Evolutionary conservation across 1,140 invertebrate species (phyloP).

Genomic region (Plectrocnemia conspersa): DNA sequence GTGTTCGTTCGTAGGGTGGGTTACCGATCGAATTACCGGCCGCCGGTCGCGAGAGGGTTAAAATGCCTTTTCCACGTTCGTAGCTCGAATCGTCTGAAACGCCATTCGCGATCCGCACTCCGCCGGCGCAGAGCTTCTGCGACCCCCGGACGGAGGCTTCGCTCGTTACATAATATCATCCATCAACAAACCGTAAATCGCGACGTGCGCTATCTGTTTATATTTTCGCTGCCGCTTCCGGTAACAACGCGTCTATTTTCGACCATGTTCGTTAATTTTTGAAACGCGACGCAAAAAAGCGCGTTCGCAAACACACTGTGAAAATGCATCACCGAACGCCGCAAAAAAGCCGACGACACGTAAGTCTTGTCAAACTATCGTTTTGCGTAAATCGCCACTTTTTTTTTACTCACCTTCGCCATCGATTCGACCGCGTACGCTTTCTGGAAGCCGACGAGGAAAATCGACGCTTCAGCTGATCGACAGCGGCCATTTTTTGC

Average conservation of each 20-base stretch:
- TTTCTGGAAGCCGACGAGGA: no score
- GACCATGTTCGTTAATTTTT: background rate
- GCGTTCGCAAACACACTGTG: background rate
- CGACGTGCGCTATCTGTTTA: background rate
- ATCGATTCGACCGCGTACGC: no score
- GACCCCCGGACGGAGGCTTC: background rate
- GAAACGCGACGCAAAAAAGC: background rate
- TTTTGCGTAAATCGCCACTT: no score
- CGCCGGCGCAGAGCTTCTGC: background rate
- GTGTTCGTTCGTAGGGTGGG: no score
- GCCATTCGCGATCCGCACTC: constrained; percentile 17
- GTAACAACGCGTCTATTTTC: background rate
- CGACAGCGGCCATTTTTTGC: no score
- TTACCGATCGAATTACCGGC: background rate
- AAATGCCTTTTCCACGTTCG: constrained; percentile 19
- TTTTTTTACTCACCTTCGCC: no score
- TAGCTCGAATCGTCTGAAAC: constrained; percentile 10
- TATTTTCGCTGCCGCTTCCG: background rate
- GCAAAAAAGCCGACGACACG: background rate
- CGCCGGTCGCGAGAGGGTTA: constrained; percentile 10
- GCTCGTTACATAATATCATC: background rate
- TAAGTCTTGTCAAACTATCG: background rate
- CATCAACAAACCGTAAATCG: constrained; percentile 20
- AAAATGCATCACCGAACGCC: background rate
- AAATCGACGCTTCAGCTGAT: no score